Evolutionary conservation across 2,797 vertebrate species (phyloP).

Genomic region (Poeciliopsis infans): DNA sequence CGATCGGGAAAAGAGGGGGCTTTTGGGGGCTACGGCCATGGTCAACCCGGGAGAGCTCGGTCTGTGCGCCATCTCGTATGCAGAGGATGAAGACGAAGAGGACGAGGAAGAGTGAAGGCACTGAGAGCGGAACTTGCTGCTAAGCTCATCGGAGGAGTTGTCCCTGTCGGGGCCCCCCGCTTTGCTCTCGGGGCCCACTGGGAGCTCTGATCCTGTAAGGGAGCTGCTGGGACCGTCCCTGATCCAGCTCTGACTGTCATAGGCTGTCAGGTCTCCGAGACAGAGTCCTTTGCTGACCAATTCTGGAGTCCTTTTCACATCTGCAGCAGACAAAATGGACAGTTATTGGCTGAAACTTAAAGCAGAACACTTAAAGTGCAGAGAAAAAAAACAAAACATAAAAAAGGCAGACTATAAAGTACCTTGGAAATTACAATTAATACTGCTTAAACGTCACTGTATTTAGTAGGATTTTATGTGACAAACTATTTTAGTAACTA

Average conservation of each 20-base stretch:
- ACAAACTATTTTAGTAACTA: not conserved
- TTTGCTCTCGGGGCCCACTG: constrained; percentile 25
- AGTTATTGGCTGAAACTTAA: not conserved
- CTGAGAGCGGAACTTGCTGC: constrained; percentile 79
- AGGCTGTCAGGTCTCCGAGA: constrained; percentile 46
- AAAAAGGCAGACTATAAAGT: not conserved
- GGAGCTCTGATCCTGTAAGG: constrained; percentile 36
- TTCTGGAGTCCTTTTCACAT: constrained; percentile 69
- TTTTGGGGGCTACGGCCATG: constrained; percentile 64
- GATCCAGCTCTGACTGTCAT: constrained; percentile 41
- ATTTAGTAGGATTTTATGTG: not conserved
- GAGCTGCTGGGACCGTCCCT: constrained; percentile 44
- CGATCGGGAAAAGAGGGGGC: constrained; percentile 68
- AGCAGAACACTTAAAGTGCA: not conserved
- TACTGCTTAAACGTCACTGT: not conserved
- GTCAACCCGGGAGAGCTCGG: constrained; percentile 51
- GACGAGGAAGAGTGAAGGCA: constrained; percentile 83
- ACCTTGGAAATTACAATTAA: not conserved
- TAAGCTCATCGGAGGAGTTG: constrained; percentile 81
- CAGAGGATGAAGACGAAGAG: constrained; percentile 80
- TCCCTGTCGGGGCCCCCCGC: constrained; percentile 66
- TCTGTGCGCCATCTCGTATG: constrained; percentile 75
- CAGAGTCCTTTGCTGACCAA: constrained; percentile 52
- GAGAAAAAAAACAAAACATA: not conserved
- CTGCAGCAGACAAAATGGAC: constrained; percentile 52